Percentiles rank a stretch among this genome's conserved stretches.
These are phyloP conservation scores for Drosophila nigricruria DNA, from an alignment of 2,888 invertebrate species.

Conservation along the genomic window DNA sequence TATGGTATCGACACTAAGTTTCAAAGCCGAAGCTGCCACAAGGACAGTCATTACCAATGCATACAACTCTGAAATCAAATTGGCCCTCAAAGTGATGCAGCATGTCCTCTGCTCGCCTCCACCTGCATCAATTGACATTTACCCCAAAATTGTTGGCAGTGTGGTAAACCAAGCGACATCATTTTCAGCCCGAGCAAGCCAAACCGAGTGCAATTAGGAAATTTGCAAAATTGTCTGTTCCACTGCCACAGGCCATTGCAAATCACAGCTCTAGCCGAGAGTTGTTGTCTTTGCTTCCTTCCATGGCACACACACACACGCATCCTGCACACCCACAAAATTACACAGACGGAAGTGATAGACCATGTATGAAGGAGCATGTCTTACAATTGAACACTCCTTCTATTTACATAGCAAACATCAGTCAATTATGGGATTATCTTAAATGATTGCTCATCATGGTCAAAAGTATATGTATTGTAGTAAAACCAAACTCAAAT, in stretches of 20 bases:
- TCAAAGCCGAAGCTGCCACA: constrained; percentile 8
- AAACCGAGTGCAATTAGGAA: constrained; percentile 76
- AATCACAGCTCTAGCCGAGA: constrained; percentile 39
- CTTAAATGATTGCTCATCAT: constrained; percentile 41
- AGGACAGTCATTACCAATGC: constrained; percentile 36
- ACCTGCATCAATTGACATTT: constrained; percentile 36
- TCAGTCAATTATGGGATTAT: constrained; percentile 61
- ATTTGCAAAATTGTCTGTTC: constrained; percentile 66
- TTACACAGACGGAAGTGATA: constrained; percentile 7
- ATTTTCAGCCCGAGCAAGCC: constrained; percentile 47
- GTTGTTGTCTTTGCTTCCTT: constrained; percentile 46
- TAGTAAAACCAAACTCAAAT: background rate
- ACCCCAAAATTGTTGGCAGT: constrained; percentile 49
- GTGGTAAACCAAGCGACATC: constrained; percentile 56
- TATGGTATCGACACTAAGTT: constrained; percentile 10
- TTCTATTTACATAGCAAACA: constrained; percentile 52
- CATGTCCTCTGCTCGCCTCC: constrained; percentile 3
- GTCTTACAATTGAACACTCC: constrained; percentile 20
- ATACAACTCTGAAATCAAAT: constrained; percentile 42
- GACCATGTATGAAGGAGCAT: constrained; percentile 3
- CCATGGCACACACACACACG: constrained; percentile 23
- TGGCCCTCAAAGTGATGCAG: constrained; percentile 56
- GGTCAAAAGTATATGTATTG: constrained; percentile 3
- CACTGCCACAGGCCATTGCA: constrained; percentile 44
- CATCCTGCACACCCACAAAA: background rate